phyloP scores from a whole-genome alignment of 1,140 invertebrate species.

The Camponotus vicinus region DNA sequence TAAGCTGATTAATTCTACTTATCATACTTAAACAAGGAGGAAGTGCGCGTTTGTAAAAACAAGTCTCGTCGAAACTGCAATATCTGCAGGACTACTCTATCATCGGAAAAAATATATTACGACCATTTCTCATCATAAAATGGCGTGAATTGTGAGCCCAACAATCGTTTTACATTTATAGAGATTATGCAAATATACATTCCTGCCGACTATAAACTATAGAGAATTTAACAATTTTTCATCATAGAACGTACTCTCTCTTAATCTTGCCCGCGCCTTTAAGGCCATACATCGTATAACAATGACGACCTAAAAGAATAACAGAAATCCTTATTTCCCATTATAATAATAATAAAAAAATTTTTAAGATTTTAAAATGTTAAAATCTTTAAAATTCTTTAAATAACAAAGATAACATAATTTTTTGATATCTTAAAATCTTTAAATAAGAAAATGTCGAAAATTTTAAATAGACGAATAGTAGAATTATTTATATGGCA shows the following conservation, averaged over 20 bases:
- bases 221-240: conserved; percentile 56
- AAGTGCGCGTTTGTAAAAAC: conserved; percentile 44
- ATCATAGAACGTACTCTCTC: conserved; percentile 48
- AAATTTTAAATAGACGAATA: conserved; percentile 7
- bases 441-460: not conserved
- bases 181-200: conserved; percentile 60
- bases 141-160: conserved; percentile 51
- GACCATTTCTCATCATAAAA: conserved; percentile 58
- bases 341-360: conserved; percentile 1
- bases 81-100: not conserved
- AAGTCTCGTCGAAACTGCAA: conserved; percentile 20
- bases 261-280: conserved; percentile 48
- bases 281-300: conserved; percentile 26
- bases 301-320: conserved; percentile 48
- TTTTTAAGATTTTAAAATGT: not conserved
- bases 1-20: conserved; percentile 34
- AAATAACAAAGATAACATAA: too few species aligned
- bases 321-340: conserved; percentile 8
- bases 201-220: conserved; percentile 45
- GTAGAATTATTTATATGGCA: not conserved
- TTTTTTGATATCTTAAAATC: not conserved
- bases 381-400: not conserved
- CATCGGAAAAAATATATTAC: conserved; percentile 46
- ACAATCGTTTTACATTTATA: conserved; percentile 57
- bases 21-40: conserved; percentile 36